A percentile compares a stretch with the other conserved stretches of the same genome.
These are phyloP conservation scores for Luscinia megarhynchos DNA, from an alignment of 2,797 vertebrate genomes.

Conservation along the genomic window DNA sequence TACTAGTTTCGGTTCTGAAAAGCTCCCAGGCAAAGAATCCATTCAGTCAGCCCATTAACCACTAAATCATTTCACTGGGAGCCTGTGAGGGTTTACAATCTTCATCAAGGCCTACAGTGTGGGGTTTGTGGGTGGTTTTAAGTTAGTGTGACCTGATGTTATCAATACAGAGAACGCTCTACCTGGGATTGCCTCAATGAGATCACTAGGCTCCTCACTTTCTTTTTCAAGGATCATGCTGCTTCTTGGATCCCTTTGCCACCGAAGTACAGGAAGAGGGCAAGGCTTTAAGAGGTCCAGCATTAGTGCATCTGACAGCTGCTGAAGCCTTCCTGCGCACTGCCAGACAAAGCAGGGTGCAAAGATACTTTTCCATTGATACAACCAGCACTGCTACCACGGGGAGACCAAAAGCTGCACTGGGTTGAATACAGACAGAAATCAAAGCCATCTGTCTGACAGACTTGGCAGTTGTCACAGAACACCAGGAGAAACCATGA, in stretches of 20 bases:
- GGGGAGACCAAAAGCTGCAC: not conserved
- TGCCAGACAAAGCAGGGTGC: not conserved
- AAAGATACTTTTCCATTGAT: not conserved
- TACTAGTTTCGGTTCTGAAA: not conserved
- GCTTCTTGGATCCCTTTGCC: not conserved
- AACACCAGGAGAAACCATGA: not conserved
- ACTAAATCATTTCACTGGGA: not conserved
- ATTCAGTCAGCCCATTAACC: not conserved
- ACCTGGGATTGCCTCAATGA: not conserved
- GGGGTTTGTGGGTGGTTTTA: not conserved
- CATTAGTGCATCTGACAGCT: not conserved
- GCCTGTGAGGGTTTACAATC: not conserved
- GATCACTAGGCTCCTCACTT: not conserved
- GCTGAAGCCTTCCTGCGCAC: not conserved
- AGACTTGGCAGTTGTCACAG: not conserved
- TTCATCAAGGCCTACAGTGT: not conserved
- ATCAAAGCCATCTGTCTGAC: not conserved
- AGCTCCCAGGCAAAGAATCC: not conserved
- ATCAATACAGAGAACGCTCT: not conserved
- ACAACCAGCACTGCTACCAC: not conserved
- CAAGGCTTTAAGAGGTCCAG: not conserved
- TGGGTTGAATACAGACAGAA: not conserved
- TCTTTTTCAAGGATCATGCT: not conserved
- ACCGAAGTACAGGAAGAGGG: not conserved
- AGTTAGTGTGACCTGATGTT: not conserved